A percentile compares a stretch with the other conserved stretches of the same genome.
phyloP scores from a whole-genome alignment of 2,888 invertebrate species.

The Meiosimyza platycephala region DNA sequence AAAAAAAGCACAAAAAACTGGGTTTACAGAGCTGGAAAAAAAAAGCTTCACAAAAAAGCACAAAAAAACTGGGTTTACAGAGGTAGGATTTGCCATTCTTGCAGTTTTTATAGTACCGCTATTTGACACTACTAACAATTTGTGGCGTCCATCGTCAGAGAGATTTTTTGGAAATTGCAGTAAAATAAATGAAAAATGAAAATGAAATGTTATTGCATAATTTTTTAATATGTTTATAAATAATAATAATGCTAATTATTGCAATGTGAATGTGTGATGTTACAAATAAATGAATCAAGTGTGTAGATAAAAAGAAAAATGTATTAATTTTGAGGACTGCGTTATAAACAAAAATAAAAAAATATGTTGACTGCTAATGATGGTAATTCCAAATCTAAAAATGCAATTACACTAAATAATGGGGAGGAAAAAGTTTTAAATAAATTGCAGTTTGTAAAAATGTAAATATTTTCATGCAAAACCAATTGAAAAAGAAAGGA shows the following conservation, averaged over 20 bases:
- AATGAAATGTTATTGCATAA: slow-evolving; percentile 27
- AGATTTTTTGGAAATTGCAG: slow-evolving; percentile 7
- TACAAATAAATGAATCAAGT: neutral
- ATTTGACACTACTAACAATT: neutral
- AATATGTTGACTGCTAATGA: neutral
- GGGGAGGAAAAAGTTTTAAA: neutral
- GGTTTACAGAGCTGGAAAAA: no score
- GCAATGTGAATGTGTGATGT: neutral
- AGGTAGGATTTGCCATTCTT: no score
- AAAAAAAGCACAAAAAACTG: no score
- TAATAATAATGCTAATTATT: neutral
- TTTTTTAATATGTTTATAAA: slow-evolving; percentile 26
- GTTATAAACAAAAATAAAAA: neutral
- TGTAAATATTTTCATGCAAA: neutral
- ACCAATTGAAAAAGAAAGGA: neutral
- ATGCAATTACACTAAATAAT: neutral
- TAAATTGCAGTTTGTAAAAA: neutral
- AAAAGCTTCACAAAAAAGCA: no score
- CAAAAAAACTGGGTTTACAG: no score
- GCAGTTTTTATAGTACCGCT: no score
- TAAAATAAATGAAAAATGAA: no score
- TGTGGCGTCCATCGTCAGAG: slow-evolving; percentile 35
- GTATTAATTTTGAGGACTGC: neutral
- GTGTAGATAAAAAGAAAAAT: neutral
- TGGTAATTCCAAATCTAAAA: neutral